Evolutionary conservation across 2,113 vertebrate genomes (phyloP).

Genomic region (Microcebus ravelobensis): DNA sequence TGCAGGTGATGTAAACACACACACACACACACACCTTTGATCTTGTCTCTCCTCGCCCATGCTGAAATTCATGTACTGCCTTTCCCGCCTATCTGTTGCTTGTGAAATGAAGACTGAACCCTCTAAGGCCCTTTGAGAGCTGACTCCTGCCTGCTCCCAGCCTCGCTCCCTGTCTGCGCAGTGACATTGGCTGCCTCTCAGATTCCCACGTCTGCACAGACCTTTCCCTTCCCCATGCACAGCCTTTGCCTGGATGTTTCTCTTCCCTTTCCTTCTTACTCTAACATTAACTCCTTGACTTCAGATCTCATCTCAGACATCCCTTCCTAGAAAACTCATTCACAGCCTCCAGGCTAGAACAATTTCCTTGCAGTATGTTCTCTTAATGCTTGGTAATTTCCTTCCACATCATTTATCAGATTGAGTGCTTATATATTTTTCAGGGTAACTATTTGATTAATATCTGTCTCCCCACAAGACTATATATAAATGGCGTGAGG

Average conservation of each 20-base stretch:
- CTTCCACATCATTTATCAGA: not conserved
- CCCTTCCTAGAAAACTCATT: not conserved
- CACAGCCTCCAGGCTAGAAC: not conserved
- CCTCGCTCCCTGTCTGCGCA: not conserved
- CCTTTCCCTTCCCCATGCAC: not conserved
- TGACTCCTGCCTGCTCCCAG: not conserved
- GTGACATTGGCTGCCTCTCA: not conserved
- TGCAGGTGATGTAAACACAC: not conserved
- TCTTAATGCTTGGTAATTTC: not conserved
- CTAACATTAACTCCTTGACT: not conserved
- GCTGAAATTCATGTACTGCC: not conserved
- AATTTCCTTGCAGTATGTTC: not conserved
- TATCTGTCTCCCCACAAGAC: not conserved
- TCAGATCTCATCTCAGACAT: not conserved
- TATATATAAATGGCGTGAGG: not conserved
- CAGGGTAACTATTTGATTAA: not conserved
- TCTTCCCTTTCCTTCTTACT: not conserved
- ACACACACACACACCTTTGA: not conserved
- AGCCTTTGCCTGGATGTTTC: not conserved
- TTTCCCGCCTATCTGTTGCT: not conserved
- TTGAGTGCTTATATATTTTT: not conserved
- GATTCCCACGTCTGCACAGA: not conserved
- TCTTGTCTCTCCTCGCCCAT: not conserved
- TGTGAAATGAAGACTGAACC: not conserved
- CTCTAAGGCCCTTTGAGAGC: fast-evolving